Base-by-base conservation (phyloP, 2,113 vertebrate genomes). In the Podocnemis expansa region DNA sequence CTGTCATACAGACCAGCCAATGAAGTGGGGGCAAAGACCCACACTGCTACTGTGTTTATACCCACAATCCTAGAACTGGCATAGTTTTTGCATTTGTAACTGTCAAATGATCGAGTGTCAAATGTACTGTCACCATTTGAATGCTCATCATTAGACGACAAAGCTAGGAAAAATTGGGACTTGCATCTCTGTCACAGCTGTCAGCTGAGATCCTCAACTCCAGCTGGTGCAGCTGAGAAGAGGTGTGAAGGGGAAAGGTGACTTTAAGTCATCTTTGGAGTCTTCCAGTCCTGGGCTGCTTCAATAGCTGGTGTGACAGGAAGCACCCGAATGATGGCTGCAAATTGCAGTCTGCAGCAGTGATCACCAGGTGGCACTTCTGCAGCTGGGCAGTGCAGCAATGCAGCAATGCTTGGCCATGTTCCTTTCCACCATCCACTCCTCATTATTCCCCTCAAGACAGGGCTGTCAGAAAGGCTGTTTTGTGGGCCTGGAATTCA, bases 221-320 rank as follows among this genome's bases (percentile, higher is more conserved):
- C 0, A 0, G 34, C 75, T 51, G 80, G n/a, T 55, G 43, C 25
- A 7, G 38, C 47, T n/a, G 14, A 80, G n/a, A 84, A 31, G 0
- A 75, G 34, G 54, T 5, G 16, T 47, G 45, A 78, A 45, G n/a
- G 73, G 80, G n/a, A 43, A 27, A 78, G 56, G 17, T 56, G 34
- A 51, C 60, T 86, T 54, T 49, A 34, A 31, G 29, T 16, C 45
- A 49, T 8, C 43, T 14, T 29, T 49, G 45, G 25, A 25, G 2
- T 78, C 43, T 49, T 14, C 43, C 43, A 49, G 34, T 34, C 45
- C 43, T 17, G 27, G 29, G 38, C 47, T 84, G 45, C 47, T 49
- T 52, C 41, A 52, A 25, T 43, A 22, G 4, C 2, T 22, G 27
- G 31, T 51, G 25, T 38, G 49, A 85, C 78, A 55, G 52, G 75